phyloP scores from a whole-genome alignment of 2,797 vertebrate species.

The Lepilemur ruficaudatus region DNA sequence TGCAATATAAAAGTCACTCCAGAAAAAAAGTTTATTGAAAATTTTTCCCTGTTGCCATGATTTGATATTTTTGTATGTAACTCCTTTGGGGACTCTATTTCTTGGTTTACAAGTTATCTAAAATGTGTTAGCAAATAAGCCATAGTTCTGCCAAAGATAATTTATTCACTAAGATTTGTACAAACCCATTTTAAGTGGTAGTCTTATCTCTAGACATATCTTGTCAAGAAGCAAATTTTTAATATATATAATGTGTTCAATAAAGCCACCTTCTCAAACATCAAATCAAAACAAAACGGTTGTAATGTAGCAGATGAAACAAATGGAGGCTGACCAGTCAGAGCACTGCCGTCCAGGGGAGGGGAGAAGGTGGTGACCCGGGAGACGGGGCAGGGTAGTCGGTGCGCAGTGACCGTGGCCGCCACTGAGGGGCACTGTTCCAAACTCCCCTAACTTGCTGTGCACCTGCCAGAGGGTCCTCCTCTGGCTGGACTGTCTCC shows the following conservation, averaged over 20 bases:
- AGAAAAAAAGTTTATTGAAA: background rate
- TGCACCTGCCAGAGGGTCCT: background rate
- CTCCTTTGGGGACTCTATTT: background rate
- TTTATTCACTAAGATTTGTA: background rate
- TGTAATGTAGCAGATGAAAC: background rate
- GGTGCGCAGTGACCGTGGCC: fast-evolving
- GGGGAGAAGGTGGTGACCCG: background rate
- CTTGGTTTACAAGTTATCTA: background rate
- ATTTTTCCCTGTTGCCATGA: background rate
- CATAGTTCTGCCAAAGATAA: background rate
- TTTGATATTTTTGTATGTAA: background rate
- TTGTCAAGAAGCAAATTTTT: background rate
- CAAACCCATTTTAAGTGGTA: background rate
- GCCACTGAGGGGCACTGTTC: background rate
- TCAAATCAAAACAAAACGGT: background rate
- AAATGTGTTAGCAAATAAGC: conserved; percentile 8
- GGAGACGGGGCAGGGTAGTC: background rate
- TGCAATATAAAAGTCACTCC: background rate
- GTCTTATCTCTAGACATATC: background rate
- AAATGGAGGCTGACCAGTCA: background rate
- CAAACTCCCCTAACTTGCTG: background rate
- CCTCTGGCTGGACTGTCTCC: background rate
- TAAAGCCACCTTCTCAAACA: background rate
- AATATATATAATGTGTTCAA: background rate
- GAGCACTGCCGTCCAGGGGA: background rate